Conservation (phyloP, 2,113 vertebrate species). For the Tricholaema leucomelas region DNA sequence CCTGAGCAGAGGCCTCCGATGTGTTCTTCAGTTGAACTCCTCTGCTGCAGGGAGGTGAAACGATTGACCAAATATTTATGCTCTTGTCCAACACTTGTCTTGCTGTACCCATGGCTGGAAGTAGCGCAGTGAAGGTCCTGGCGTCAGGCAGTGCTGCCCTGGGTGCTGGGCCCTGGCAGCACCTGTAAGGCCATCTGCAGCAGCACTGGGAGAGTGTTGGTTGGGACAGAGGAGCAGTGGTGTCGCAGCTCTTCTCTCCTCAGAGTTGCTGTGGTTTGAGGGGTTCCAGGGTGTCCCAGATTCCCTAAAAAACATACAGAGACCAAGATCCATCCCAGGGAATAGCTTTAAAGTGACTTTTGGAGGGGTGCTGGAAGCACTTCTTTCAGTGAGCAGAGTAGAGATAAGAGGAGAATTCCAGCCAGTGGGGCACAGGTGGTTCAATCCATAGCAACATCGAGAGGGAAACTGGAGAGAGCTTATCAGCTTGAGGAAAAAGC, state of each 20-base stretch:
- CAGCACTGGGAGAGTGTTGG: fast-evolving
- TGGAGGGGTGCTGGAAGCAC: conserved; percentile 21
- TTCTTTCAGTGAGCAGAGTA: conserved; percentile 15
- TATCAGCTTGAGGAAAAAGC: conserved; percentile 57
- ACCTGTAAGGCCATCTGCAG: not conserved
- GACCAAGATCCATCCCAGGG: too few relatives aligned
- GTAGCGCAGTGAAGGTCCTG: not conserved
- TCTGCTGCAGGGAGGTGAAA: not conserved
- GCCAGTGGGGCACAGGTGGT: not conserved
- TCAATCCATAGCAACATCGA: conserved; percentile 9
- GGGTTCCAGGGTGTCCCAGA: too few relatives aligned
- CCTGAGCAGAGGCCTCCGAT: not conserved
- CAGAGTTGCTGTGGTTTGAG: not conserved
- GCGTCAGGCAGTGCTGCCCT: not conserved
- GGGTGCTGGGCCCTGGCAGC: not conserved
- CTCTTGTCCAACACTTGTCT: not conserved
- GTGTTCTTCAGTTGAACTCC: not conserved
- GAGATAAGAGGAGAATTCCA: conserved; percentile 54
- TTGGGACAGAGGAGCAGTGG: not conserved
- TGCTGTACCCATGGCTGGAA: not conserved
- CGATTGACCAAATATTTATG: not conserved
- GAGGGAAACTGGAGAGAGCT: conserved; percentile 47
- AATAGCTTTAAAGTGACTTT: conserved; percentile 4
- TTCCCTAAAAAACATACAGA: too few relatives aligned
- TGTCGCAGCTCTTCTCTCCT: not conserved